phyloP scores from a whole-genome alignment of 2,797 vertebrate species.

The Fratercula arctica region DNA sequence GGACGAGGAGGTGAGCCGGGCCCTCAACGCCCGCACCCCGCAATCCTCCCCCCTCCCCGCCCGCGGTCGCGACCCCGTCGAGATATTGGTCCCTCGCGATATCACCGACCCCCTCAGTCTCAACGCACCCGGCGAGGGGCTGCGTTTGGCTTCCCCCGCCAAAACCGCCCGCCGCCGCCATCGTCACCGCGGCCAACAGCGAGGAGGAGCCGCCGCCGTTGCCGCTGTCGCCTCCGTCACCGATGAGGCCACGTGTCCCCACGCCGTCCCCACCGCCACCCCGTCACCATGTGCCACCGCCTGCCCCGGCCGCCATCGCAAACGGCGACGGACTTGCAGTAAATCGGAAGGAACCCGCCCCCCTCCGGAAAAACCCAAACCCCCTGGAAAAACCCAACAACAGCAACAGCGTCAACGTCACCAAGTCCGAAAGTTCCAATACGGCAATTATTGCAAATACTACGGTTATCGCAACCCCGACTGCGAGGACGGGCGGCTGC shows the following conservation, averaged over 20 bases:
- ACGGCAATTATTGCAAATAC: slow-evolving; percentile 84
- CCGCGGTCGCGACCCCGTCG: slow-evolving; percentile 82
- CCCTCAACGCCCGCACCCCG: slow-evolving; percentile 90
- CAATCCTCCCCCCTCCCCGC: slow-evolving; percentile 87
- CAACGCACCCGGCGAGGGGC: slow-evolving; percentile 73
- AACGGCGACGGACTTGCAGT: slow-evolving; percentile 75
- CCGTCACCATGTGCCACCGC: slow-evolving; percentile 78
- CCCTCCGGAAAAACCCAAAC: not conserved
- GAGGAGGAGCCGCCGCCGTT: not conserved
- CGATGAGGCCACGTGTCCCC: slow-evolving; percentile 55
- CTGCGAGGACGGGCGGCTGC: slow-evolving; percentile 79
- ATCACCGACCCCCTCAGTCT: slow-evolving; percentile 91
- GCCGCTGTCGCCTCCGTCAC: not conserved
- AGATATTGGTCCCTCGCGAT: slow-evolving; percentile 91
- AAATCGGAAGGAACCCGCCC: slow-evolving; percentile 66
- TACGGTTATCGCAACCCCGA: slow-evolving; percentile 86
- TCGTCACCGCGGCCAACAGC: slow-evolving; percentile 81
- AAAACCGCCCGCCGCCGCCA: slow-evolving; percentile 80
- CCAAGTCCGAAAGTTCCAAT: slow-evolving; percentile 80
- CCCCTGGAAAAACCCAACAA: not conserved
- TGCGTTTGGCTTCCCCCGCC: slow-evolving; percentile 78
- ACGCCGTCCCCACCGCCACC: slow-evolving; percentile 70
- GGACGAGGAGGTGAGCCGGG: slow-evolving; percentile 89
- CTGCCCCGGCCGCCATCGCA: slow-evolving; percentile 63
- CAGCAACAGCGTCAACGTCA: not conserved